Conservation (phyloP, 2,888 invertebrate species). For the Leptinotarsa haldemani region DNA sequence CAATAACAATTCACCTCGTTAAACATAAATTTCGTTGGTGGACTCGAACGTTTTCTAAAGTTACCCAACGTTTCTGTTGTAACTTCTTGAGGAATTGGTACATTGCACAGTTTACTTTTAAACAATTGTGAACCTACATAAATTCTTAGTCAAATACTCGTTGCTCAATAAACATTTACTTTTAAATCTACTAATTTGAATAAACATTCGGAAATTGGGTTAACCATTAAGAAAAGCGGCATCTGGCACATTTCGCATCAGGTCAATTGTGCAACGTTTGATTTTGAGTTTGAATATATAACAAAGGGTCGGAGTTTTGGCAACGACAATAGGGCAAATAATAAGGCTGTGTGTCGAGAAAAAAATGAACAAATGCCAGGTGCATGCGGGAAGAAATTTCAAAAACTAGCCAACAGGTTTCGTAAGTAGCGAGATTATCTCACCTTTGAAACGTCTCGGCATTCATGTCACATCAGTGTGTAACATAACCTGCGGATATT, state of each 20-base stretch:
- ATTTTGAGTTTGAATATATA: neutral
- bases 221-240: constrained; percentile 1
- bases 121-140: constrained; percentile 49
- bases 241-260: constrained; percentile 7
- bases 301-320: constrained; percentile 10
- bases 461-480: too few relatives aligned
- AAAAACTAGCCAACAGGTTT: constrained; percentile 7
- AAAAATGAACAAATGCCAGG: constrained; percentile 14
- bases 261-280: constrained; percentile 4
- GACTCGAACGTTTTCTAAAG: constrained; percentile 50
- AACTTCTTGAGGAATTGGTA: constrained; percentile 45
- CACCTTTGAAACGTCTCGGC: neutral
- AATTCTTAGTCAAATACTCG: constrained; percentile 47
- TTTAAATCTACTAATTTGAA: constrained; percentile 24
- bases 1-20: neutral
- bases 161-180: constrained; percentile 40
- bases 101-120: constrained; percentile 47
- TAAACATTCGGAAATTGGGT: constrained; percentile 17
- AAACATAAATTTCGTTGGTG: constrained; percentile 43
- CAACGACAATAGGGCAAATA: constrained; percentile 1
- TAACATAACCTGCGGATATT: too few relatives aligned
- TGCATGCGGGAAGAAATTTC: neutral
- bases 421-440: constrained; percentile 6
- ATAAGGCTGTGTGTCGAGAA: neutral
- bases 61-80: constrained; percentile 46